Evolutionary conservation across 2,113 vertebrate species (phyloP).

Genomic region (Catharus minimus): DNA sequence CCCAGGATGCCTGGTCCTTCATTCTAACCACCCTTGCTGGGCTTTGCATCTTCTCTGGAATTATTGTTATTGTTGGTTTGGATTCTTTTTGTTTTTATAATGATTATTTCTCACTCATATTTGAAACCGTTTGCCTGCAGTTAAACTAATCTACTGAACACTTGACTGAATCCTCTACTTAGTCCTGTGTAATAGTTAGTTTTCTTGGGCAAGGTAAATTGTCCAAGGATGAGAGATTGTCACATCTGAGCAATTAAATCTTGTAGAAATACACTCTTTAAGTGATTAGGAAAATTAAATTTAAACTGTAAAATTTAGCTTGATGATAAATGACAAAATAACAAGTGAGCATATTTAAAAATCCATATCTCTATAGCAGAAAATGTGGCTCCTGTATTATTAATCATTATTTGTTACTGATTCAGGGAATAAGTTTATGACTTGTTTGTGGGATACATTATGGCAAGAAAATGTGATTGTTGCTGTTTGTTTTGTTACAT

Average conservation of each 20-base stretch:
- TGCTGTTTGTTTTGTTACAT: background rate
- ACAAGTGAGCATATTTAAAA: background rate
- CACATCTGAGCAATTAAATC: background rate
- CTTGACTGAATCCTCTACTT: background rate
- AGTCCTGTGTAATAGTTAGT: background rate
- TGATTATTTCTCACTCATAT: background rate
- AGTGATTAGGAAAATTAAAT: background rate
- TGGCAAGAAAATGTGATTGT: background rate
- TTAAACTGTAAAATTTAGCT: background rate
- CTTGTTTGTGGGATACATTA: background rate
- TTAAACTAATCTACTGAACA: background rate
- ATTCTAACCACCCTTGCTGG: background rate
- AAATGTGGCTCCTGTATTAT: background rate
- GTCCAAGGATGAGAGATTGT: background rate
- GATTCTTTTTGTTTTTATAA: too few relatives aligned
- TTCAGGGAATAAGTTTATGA: background rate
- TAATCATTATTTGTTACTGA: background rate
- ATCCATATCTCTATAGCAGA: background rate
- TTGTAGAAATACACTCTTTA: background rate
- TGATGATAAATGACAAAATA: background rate
- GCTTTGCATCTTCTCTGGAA: background rate
- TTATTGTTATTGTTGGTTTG: background rate
- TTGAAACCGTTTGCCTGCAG: background rate
- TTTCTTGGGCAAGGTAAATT: background rate
- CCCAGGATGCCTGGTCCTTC: background rate